Base-by-base conservation (phyloP, 2,888 invertebrate genomes). In the Aromia moschata region DNA sequence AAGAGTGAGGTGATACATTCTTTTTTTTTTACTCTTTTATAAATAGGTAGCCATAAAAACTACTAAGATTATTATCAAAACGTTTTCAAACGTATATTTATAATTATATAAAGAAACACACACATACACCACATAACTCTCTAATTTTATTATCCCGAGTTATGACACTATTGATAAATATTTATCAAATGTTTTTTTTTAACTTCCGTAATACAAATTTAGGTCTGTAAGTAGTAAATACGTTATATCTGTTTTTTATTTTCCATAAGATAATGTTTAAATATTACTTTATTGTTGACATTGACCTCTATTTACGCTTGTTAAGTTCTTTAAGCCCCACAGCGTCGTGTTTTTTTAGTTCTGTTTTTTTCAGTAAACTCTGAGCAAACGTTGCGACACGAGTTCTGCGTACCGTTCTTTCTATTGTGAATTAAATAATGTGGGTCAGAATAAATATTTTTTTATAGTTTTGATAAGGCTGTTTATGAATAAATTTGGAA, bases 151-250 rank as follows among this genome's bases (percentile, higher is more conserved):
- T 52, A 52, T 41, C 41, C 41, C 30, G 25, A 40, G 52, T 52
- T 52, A 52, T 52, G 40, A 58, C 45, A 55, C 33, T 53, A 43
- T 38, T 38, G 55, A 59, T 55, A 55, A 55, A 59, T 49, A 59
- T 54, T 56, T 49, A 56, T 46, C 56, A 40, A 51, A 45, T 60
- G 51, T 52, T 56, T 60, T 59, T 25, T 33, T 55, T 46, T 46
- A 40, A 55, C 60, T 60, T 60, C 52, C 60, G 45, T 43, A 53
- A 46, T 46, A 38, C 33, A 59, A 55, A 59, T 55, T 44, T 59
- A 55, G 59, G 49, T 49, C 43, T 59, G 51, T 53, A 38, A 38
- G 49, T 58, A 54, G 58, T 58, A 58, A 58, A 53, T 58, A 49
- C 44, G 54, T 60, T 60, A 51, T 55, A 55, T 60, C 25, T 20